Evolutionary conservation across 2,797 vertebrate species (phyloP).

Genomic region (Neosilurus hyrtlii): DNA sequence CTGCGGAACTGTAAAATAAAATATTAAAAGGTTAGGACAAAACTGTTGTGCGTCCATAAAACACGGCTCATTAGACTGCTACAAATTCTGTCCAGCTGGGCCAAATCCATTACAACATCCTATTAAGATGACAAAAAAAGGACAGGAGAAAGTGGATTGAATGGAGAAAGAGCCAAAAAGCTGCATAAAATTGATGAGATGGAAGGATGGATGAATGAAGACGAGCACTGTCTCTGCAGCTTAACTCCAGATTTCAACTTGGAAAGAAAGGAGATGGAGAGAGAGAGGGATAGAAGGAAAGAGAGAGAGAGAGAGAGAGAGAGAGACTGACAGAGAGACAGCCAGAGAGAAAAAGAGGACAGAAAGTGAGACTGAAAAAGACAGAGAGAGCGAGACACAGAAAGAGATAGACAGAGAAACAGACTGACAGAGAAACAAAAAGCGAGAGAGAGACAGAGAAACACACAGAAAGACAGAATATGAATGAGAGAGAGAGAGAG

Average conservation of each 20-base stretch:
- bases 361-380: no score
- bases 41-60: not conserved
- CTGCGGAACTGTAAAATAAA: slow-evolving; percentile 24
- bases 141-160: not conserved
- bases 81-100: not conserved
- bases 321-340: not conserved
- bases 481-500: no score
- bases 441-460: no score
- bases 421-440: no score
- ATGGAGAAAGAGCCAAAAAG: not conserved
- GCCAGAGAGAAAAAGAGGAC: no score
- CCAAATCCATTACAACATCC: slow-evolving; percentile 9
- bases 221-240: not conserved
- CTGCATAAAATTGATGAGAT: not conserved
- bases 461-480: no score
- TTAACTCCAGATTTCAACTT: not conserved
- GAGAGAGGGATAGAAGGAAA: not conserved
- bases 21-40: slow-evolving; percentile 21
- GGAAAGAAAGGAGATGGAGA: not conserved
- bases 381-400: no score
- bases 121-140: not conserved
- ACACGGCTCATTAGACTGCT: not conserved
- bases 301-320: not conserved
- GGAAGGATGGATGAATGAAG: not conserved
- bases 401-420: no score